A percentile compares a stretch with the other conserved stretches of the same genome.
These are phyloP conservation scores for Dissostichus mawsoni DNA, from an alignment of 2,113 vertebrate species.

Conservation along the genomic window DNA sequence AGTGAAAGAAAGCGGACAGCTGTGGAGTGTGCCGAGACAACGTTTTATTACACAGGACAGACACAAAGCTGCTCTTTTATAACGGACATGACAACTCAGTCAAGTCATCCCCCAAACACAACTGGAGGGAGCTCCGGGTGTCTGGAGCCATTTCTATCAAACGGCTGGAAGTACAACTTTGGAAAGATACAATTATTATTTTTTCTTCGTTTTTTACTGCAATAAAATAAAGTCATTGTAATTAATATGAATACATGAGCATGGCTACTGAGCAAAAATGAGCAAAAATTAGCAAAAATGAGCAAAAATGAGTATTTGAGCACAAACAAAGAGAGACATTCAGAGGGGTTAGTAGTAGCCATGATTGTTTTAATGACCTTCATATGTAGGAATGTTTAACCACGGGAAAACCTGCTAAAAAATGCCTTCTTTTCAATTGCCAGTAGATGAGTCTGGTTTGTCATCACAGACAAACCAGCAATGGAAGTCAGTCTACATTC, in stretches of 20 bases:
- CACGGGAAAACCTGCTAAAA: no score
- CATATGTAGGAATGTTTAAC: no score
- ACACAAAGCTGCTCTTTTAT: neutral
- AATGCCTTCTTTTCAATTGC: no score
- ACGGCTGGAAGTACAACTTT: no score
- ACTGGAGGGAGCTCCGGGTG: neutral
- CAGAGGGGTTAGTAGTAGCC: neutral
- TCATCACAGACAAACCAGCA: neutral
- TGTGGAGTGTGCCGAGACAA: neutral
- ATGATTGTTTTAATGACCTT: neutral
- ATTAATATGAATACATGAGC: neutral
- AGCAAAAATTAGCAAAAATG: neutral
- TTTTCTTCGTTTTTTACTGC: no score
- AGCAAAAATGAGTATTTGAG: no score
- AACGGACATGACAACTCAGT: neutral
- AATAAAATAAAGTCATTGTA: neutral
- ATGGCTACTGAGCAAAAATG: no score
- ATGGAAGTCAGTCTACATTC: neutral
- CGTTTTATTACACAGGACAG: neutral
- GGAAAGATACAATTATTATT: no score
- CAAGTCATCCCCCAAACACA: no score
- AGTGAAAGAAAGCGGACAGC: neutral
- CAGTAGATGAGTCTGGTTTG: no score
- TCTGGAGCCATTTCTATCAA: neutral
- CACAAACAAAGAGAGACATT: neutral